These are phyloP conservation scores for Phaethornis superciliosus DNA, from an alignment of 2,113 vertebrate genomes.

Conservation along the genomic window DNA sequence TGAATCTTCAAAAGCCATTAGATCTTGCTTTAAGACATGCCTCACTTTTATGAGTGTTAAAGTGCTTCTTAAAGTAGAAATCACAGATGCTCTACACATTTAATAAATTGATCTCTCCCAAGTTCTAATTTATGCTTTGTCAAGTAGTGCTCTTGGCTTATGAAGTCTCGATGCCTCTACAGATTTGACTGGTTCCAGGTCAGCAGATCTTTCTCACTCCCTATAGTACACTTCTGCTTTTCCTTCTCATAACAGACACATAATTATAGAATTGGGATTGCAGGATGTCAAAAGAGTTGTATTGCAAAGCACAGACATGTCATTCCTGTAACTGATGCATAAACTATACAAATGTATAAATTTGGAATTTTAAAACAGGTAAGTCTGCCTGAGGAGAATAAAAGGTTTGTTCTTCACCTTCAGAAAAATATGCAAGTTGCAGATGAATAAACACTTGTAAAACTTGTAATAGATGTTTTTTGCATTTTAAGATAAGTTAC, in stretches of 20 bases:
- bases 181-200: constrained; percentile 27
- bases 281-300: background rate
- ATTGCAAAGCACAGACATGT: background rate
- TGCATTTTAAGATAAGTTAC: too few species aligned
- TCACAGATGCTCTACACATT: background rate
- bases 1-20: background rate
- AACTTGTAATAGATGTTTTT: background rate
- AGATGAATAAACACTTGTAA: background rate
- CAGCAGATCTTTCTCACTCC: constrained; percentile 18
- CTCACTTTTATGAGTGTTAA: background rate
- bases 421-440: background rate
- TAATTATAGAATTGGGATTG: background rate
- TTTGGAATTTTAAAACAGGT: background rate
- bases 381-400: background rate
- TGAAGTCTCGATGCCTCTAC: background rate
- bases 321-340: background rate
- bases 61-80: constrained; percentile 8
- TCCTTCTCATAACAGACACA: background rate
- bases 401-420: background rate
- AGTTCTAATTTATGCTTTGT: constrained; percentile 41
- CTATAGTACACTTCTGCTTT: background rate
- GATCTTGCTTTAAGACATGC: background rate
- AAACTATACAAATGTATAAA: background rate
- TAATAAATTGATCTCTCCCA: constrained; percentile 23
- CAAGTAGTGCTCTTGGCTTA: background rate